phyloP scores from a whole-genome alignment of 2,888 invertebrate genomes.

The Andricus curvator region DNA sequence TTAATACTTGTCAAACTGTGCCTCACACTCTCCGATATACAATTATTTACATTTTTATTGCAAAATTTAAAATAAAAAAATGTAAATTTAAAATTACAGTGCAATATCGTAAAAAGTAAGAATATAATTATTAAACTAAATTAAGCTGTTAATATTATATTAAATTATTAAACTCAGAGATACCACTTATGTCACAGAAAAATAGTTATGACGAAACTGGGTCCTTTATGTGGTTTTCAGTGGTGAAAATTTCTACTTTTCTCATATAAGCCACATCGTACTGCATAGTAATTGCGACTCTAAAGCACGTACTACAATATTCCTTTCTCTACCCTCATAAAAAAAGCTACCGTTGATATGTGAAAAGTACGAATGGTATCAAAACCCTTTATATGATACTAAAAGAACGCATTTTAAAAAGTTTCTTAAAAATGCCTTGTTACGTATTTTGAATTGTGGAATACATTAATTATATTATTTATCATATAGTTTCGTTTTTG shows the following conservation, averaged over 20 bases:
- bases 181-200: background rate
- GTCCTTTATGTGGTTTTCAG: background rate
- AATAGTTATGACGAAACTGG: background rate
- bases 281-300: background rate
- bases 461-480: background rate
- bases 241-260: background rate
- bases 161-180: background rate
- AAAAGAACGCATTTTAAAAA: background rate
- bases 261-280: background rate
- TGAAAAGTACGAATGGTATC: conserved; percentile 2
- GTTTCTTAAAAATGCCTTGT: background rate
- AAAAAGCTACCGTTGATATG: background rate
- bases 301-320: background rate
- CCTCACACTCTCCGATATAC: too few relatives aligned
- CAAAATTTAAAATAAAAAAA: too few relatives aligned
- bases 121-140: background rate
- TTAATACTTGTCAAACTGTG: too few relatives aligned
- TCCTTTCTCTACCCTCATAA: conserved; percentile 8
- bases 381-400: background rate
- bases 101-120: background rate
- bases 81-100: too few relatives aligned
- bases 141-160: too few relatives aligned
- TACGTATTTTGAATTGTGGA: background rate
- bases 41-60: too few relatives aligned
- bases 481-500: background rate